Conservation (phyloP, 1,140 invertebrate genomes). For the Drosophila aff. region DNA sequence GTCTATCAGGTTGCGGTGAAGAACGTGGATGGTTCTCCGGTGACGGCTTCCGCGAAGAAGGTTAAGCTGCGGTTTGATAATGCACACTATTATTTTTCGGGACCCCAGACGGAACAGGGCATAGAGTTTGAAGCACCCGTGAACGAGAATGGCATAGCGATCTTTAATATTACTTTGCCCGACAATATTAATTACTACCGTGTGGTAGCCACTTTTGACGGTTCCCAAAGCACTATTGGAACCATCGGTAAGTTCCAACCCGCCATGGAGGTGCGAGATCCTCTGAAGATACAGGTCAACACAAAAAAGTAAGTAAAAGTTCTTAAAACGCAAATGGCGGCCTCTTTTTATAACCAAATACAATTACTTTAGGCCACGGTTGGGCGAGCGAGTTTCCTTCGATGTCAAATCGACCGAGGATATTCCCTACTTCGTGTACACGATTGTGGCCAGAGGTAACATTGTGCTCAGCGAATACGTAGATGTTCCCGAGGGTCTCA, state of each 20-base stretch:
- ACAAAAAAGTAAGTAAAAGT: slow-evolving; percentile 57
- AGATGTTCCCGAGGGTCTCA: slow-evolving; percentile 77
- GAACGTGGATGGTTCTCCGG: slow-evolving; percentile 88
- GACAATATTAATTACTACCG: slow-evolving; percentile 28
- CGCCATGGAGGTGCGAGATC: slow-evolving; percentile 9
- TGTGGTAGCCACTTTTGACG: slow-evolving; percentile 33
- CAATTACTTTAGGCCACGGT: slow-evolving; percentile 85
- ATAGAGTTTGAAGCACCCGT: slow-evolving; percentile 40
- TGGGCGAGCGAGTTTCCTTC: slow-evolving; percentile 91
- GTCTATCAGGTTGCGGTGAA: slow-evolving; percentile 88
- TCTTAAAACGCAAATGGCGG: too few species aligned
- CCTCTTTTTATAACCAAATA: not conserved
- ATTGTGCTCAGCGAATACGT: slow-evolving; percentile 90
- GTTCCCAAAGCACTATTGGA: slow-evolving; percentile 25
- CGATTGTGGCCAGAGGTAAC: slow-evolving; percentile 95
- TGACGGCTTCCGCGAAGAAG: slow-evolving; percentile 87
- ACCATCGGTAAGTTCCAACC: slow-evolving; percentile 45
- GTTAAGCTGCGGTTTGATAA: slow-evolving; percentile 81
- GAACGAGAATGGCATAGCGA: slow-evolving; percentile 89
- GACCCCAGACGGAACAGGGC: not conserved
- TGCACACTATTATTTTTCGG: not conserved
- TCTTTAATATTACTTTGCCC: slow-evolving; percentile 87
- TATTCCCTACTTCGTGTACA: slow-evolving; percentile 91
- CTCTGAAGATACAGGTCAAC: slow-evolving; percentile 56
- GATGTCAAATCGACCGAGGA: slow-evolving; percentile 92